Evolutionary conservation across 2,113 vertebrate genomes (phyloP).

Genomic region (Alaudala cheleensis): DNA sequence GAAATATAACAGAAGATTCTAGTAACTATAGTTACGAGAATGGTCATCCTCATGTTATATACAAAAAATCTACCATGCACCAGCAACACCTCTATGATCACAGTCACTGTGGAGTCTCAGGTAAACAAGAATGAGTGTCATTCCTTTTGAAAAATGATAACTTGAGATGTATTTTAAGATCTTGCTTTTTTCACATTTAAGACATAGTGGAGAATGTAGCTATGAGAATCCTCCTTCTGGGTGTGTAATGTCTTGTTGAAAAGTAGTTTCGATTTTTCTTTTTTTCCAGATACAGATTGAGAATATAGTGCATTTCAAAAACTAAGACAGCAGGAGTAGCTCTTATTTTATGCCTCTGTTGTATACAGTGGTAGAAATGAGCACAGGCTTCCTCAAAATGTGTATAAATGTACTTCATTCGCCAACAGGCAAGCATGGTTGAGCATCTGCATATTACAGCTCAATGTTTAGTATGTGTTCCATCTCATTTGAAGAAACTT

Average conservation of each 20-base stretch:
- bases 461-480: not conserved
- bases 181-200: not conserved
- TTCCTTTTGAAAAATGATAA: not conserved
- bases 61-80: conserved; percentile 93
- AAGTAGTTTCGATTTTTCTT: not conserved
- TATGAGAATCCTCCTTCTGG: not conserved
- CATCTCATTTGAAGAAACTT: not conserved
- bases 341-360: not conserved
- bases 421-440: not conserved
- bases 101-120: conserved; percentile 92
- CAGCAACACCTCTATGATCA: conserved; percentile 85
- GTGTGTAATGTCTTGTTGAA: not conserved
- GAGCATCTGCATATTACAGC: not conserved
- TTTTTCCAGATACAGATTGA: not conserved
- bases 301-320: not conserved
- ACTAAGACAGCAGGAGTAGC: not conserved
- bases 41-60: conserved; percentile 97
- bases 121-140: conserved; percentile 74
- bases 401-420: not conserved
- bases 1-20: conserved; percentile 88
- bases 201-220: not conserved
- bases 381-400: not conserved
- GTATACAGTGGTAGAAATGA: not conserved
- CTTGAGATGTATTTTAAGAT: not conserved
- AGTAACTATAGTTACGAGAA: conserved; percentile 85